Evolutionary conservation across 2,888 invertebrate genomes (phyloP).

Genomic region (Aplocera efformata): DNA sequence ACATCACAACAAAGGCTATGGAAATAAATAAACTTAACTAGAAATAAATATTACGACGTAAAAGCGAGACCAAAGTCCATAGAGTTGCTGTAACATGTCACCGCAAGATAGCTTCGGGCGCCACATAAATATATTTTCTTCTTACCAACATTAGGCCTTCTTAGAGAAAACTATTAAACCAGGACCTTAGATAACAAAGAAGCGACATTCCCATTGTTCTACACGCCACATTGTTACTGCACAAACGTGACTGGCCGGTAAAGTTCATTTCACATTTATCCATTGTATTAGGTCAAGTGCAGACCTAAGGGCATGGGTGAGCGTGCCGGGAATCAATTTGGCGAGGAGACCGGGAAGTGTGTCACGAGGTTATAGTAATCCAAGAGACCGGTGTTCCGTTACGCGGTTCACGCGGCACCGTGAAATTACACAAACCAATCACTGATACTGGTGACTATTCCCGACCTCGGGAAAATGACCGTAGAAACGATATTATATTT

Average conservation of each 20-base stretch:
- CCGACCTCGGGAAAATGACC: slow-evolving; percentile 50
- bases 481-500: slow-evolving; percentile 32
- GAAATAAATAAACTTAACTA: too few relatives aligned
- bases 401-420: slow-evolving; percentile 61
- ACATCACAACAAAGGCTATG: too few relatives aligned
- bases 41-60: too few relatives aligned
- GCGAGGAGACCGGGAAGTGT: slow-evolving; percentile 58
- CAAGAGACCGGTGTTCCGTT: slow-evolving; percentile 57
- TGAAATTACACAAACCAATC: slow-evolving; percentile 70
- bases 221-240: slow-evolving; percentile 24
- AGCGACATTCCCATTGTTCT: slow-evolving; percentile 22
- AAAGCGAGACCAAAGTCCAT: too few relatives aligned
- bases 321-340: slow-evolving; percentile 64
- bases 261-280: slow-evolving; percentile 25
- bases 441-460: slow-evolving; percentile 54
- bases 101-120: too few relatives aligned
- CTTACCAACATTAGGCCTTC: not conserved
- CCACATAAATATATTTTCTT: too few relatives aligned
- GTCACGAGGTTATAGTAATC: slow-evolving; percentile 72
- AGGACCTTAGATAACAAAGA: slow-evolving; percentile 15
- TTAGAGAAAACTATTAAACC: slow-evolving; percentile 3
- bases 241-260: slow-evolving; percentile 33
- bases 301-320: slow-evolving; percentile 40
- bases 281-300: slow-evolving; percentile 24
- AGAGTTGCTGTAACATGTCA: too few relatives aligned